Percentiles rank a stretch among this genome's conserved stretches.
Evolutionary conservation across 1,140 invertebrate genomes (phyloP).

Genomic region (Cydia pomonella): DNA sequence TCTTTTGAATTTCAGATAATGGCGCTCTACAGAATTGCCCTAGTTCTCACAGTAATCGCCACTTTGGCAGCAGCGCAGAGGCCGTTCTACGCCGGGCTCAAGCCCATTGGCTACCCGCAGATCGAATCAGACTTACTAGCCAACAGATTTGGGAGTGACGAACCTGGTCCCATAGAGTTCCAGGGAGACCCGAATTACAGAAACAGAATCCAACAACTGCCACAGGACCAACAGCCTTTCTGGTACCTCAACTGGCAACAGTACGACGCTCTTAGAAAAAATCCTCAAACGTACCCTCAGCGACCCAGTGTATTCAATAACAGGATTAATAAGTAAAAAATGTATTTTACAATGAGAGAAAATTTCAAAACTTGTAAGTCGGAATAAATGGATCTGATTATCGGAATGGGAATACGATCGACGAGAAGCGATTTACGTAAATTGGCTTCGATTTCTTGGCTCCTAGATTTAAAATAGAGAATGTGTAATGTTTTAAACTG

Average conservation of each 20-base stretch:
- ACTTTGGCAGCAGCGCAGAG: conserved; percentile 55
- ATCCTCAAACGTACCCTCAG: conserved; percentile 57
- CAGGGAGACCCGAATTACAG: conserved; percentile 74
- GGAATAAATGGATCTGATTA: conserved; percentile 20
- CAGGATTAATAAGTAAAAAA: not conserved
- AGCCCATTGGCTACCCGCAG: conserved; percentile 61
- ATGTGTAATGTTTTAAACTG: conserved; percentile 1
- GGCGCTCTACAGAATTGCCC: conserved; percentile 47
- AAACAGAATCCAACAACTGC: conserved; percentile 77
- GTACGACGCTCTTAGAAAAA: conserved; percentile 72
- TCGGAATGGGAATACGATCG: not conserved
- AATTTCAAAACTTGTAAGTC: not conserved
- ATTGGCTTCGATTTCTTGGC: conserved; percentile 9
- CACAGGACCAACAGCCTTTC: conserved; percentile 81
- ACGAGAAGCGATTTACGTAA: conserved; percentile 4
- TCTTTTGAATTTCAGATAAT: conserved; percentile 58
- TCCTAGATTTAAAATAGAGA: not conserved
- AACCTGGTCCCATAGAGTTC: conserved; percentile 68
- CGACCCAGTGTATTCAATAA: conserved; percentile 53
- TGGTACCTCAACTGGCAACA: conserved; percentile 81
- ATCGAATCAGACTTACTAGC: conserved; percentile 42
- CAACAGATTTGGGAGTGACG: conserved; percentile 64
- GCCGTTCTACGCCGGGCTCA: conserved; percentile 64
- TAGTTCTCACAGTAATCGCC: conserved; percentile 44
- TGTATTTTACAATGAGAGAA: not conserved